Evolutionary conservation across 2,797 vertebrate genomes (phyloP), one percentile per base, ranked within the genome.

Genomic region (Coregonus sp.): DNA sequence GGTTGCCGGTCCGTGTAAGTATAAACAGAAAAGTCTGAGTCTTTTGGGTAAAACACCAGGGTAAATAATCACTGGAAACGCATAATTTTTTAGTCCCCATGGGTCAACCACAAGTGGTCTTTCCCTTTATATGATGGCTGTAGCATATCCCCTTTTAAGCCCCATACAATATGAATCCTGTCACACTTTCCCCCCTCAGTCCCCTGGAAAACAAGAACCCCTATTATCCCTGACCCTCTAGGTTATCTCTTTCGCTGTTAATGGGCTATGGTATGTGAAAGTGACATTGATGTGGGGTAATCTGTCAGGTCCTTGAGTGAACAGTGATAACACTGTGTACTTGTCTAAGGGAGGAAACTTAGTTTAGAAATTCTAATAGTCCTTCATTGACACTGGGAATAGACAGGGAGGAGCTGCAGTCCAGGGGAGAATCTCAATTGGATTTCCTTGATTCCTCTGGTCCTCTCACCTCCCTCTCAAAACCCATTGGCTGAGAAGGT

Each of bases 81-180:
- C 5, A 9, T 84, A 93, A 92, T 93, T 88, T 91, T 91, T 91
- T 90, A 89, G 83, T 71, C 29, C 70, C 71, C 70, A 78, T 76
- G 81, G 83, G 81, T 82, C 12, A 72, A 84, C 79, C 90, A 85
- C 89, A 92, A 89, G 86, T 93, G 89, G 85, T 78, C 68, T 81
- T 68, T 66, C 75, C 82, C 81, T 87, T 91, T 89, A 82, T 86
- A 77, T 86, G 86, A 87, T 86, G 75, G 81, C 74, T n/a, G 52
- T 35, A 14, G 31, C 61, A 68, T 75, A 76, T 82, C 81, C 81
- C 52, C 75, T 80, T 82, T 81, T 18, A 82, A 82, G 54, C 81
- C 75, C 54, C 54, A 66, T 87, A 78, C 80, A 74, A 65, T 73
- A 75, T 76, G 82, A 75, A 51, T 73, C 73, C 70, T 52, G 51